These are phyloP conservation scores for Apistogramma diplotaenia DNA, from an alignment of 2,113 vertebrate genomes.

Conservation along the genomic window DNA sequence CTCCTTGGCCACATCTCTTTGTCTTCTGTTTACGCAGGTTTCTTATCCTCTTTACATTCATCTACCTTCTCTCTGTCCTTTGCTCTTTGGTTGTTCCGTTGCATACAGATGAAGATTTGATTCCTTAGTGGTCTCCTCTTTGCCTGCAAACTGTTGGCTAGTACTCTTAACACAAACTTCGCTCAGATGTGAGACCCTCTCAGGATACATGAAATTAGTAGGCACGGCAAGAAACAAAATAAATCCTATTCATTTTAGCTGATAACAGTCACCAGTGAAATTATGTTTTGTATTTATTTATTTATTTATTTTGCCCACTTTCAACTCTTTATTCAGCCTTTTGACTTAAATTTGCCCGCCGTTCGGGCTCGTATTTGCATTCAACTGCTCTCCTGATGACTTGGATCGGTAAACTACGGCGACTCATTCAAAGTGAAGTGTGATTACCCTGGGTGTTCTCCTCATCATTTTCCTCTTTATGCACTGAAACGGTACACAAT, in stretches of 20 bases:
- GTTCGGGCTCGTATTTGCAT: not conserved
- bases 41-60: conserved; percentile 21
- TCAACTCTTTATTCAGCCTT: not conserved
- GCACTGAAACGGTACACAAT: not conserved
- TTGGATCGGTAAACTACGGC: not conserved
- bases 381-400: not conserved
- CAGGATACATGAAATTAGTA: not conserved
- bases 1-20: not conserved
- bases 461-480: not conserved
- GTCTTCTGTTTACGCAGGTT: conserved; percentile 1
- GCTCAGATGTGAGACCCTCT: not conserved
- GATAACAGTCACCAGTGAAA: not conserved
- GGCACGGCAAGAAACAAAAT: not conserved
- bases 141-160: not conserved
- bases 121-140: not conserved
- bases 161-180: not conserved
- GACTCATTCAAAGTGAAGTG: not conserved
- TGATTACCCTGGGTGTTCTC: not conserved
- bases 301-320: not conserved
- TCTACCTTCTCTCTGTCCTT: conserved; percentile 16
- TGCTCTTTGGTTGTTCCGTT: conserved; percentile 4
- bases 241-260: not conserved
- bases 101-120: conserved; percentile 39
- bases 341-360: not conserved
- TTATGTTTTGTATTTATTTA: not conserved